Evolutionary conservation across 2,797 vertebrate species (phyloP), one percentile per base, ranked within the genome.

Genomic region (Varecia variegata): DNA sequence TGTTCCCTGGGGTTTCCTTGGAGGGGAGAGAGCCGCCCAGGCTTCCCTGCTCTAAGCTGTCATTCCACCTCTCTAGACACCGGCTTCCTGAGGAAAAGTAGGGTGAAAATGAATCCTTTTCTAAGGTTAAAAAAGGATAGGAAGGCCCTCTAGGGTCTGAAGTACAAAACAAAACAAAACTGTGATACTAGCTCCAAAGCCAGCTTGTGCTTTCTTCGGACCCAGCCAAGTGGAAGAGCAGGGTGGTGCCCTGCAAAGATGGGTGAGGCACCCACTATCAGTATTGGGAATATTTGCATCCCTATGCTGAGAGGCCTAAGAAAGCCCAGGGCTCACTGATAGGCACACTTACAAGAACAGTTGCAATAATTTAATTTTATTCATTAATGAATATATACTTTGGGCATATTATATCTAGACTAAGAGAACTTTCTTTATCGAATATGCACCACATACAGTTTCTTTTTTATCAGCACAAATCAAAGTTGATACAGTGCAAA

Each of bases 381-480:
- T 56, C 10, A 56, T 56, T 8, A 71, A 58, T 15, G 10, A 62
- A 82, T 90, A 58, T 58, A 71, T 43, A 35, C 5, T 52, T 56
- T 91, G 30, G 5, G 10, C 2, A 65, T 82, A 40, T 56, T 68
- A 30, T 71, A 54, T 1, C 43, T 68, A 77, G 62, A 25, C 23
- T 47, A 50, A 43, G 9, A 73, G 15, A 83, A 93, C 3, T 12
- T 32, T 8, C 56, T 25, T 58, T 58, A 0, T 84, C 94, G 56
- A 76, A 65, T 92, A 35, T 45, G 43, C 35, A 86, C 65, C 54
- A 20, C 30, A 7, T 76, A 47, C 54, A 76, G 4, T 58, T 73
- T 70, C 62, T 40, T 81, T 95, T 96, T 93, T 56, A 95, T 13
- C 43, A 86, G 50, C 58, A 76, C 3, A 52, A 93, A 92, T 38